Evolutionary conservation across 2,797 vertebrate species (phyloP).

Genomic region (Paratrypauchen microcephalus): DNA sequence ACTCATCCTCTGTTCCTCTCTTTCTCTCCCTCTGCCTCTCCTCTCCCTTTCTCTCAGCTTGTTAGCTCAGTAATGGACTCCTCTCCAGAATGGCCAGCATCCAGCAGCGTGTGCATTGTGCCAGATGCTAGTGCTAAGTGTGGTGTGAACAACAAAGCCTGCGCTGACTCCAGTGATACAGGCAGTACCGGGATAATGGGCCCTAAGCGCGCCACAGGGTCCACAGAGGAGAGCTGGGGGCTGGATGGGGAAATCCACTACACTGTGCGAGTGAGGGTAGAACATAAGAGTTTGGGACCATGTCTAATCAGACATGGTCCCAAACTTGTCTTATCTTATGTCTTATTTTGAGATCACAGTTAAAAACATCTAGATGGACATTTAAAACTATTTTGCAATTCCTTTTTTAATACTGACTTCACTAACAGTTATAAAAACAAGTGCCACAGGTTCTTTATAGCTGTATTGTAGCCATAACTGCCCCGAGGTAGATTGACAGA

Average conservation of each 20-base stretch:
- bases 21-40: not conserved
- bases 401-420: too few species aligned
- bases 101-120: conserved; percentile 27
- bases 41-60: conserved; percentile 25
- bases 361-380: too few species aligned
- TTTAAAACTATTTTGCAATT: too few species aligned
- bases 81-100: conserved; percentile 32
- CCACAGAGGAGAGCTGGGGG: not conserved
- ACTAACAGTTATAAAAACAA: too few species aligned
- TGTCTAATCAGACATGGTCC: not conserved
- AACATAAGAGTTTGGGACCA: too few species aligned
- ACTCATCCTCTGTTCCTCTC: not conserved
- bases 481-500: too few species aligned
- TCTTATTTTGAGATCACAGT: too few species aligned
- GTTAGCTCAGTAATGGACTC: conserved; percentile 41
- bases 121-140: conserved; percentile 48
- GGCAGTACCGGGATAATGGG: conserved; percentile 25
- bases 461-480: too few species aligned
- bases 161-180: conserved; percentile 32
- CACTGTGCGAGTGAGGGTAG: not conserved
- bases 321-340: not conserved
- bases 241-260: not conserved
- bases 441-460: too few species aligned
- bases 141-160: conserved; percentile 39
- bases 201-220: conserved; percentile 1